Conservation (phyloP, 2,888 invertebrate genomes). For the Drosophila borborema region DNA sequence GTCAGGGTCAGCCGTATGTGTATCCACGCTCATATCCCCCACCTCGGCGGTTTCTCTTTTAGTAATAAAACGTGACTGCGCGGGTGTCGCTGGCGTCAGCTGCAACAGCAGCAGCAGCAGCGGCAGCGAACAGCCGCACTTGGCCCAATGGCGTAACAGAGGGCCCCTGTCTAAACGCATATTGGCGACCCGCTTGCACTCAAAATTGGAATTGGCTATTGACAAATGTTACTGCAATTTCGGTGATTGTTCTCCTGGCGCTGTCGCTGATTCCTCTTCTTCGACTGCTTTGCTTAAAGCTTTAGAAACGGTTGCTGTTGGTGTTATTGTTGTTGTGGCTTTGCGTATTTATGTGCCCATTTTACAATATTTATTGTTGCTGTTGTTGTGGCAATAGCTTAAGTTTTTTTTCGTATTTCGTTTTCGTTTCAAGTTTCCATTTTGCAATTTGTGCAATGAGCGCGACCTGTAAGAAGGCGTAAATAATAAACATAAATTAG, state of each 20-base stretch:
- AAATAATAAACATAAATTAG: conserved; percentile 29
- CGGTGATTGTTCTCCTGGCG: conserved; percentile 26
- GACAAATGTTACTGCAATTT: conserved; percentile 48
- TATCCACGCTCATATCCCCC: conserved; percentile 40
- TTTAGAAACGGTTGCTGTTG: conserved; percentile 22
- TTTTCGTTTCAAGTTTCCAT: conserved; percentile 45
- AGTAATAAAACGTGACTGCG: conserved; percentile 69
- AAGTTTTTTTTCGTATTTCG: conserved; percentile 30
- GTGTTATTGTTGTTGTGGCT: conserved; percentile 12
- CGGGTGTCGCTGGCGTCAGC: conserved; percentile 38
- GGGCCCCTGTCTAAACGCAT: conserved; percentile 50
- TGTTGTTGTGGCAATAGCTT: conserved; percentile 25
- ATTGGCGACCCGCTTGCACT: conserved; percentile 29
- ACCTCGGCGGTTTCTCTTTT: conserved; percentile 69
- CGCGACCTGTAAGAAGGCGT: conserved; percentile 44
- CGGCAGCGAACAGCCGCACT: conserved; percentile 45
- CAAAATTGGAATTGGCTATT: conserved; percentile 28
- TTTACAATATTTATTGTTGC: conserved; percentile 38
- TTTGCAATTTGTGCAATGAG: conserved; percentile 49
- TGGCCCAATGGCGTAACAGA: conserved; percentile 31
- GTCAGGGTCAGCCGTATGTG: conserved; percentile 69
- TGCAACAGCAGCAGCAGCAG: conserved; percentile 10
- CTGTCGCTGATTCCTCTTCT: conserved; percentile 10
- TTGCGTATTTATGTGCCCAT: conserved; percentile 53
- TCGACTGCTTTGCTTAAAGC: conserved; percentile 2